phyloP scores from a whole-genome alignment of 2,113 vertebrate genomes.

The Gila orcuttii region DNA sequence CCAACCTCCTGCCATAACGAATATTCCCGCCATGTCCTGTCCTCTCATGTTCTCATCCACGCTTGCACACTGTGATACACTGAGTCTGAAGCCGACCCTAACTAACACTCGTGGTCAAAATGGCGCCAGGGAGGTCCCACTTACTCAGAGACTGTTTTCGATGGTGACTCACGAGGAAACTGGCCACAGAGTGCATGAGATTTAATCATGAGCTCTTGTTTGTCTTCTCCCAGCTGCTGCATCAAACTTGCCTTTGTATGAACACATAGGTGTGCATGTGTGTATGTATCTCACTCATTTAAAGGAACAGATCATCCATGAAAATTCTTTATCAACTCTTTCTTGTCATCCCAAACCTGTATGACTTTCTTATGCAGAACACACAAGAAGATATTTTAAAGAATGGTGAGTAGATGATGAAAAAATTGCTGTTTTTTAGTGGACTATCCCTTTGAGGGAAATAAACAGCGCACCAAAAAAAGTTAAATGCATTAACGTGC shows the following conservation, averaged over 20 bases:
- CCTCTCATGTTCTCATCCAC: background rate
- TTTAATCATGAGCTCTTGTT: constrained; percentile 26
- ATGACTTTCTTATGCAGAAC: background rate
- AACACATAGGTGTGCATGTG: background rate
- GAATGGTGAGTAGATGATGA: background rate
- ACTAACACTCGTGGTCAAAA: background rate
- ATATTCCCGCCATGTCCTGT: background rate
- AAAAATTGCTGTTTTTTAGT: background rate
- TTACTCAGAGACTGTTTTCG: constrained; percentile 18
- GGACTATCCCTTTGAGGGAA: background rate
- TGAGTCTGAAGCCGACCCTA: background rate
- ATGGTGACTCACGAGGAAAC: constrained; percentile 22
- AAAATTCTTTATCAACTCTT: too few species aligned
- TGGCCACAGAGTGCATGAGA: background rate
- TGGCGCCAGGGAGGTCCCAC: background rate
- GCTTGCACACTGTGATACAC: background rate
- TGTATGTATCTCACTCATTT: background rate
- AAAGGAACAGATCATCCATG: background rate
- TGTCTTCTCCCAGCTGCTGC: constrained; percentile 2
- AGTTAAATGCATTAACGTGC: background rate
- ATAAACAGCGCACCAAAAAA: background rate
- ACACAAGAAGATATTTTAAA: background rate
- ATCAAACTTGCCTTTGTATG: background rate
- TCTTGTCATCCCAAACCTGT: too few species aligned
- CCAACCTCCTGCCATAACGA: background rate